A percentile compares a stretch with the other conserved stretches of the same genome.
Conservation (phyloP, 37 sponge, comb jelly and placozoan genomes). For the Eunapius fragilis region DNA sequence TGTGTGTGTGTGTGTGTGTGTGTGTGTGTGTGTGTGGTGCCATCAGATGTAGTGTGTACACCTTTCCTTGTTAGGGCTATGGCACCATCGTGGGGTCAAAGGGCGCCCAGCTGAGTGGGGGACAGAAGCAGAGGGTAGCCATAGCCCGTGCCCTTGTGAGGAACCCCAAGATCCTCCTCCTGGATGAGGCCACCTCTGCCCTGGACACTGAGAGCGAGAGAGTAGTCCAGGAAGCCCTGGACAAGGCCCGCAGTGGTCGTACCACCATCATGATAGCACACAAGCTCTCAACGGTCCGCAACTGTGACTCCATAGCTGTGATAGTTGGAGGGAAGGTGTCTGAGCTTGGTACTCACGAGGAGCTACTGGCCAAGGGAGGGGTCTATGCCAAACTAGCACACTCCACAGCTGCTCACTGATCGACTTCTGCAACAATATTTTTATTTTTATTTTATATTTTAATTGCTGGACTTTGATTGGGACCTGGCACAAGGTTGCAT, state of each 20-base stretch:
- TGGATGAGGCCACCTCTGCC: conserved; percentile 69
- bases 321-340: conserved; percentile 27
- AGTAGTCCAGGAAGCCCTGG: conserved; percentile 48
- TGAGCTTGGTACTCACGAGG: conserved; percentile 49
- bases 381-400: conserved; percentile 28
- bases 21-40: not conserved
- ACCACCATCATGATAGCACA: conserved; percentile 51
- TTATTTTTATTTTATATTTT: too few relatives aligned
- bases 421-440: too few relatives aligned
- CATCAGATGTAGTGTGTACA: not conserved
- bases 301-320: conserved; percentile 40
- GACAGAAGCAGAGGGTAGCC: conserved; percentile 55
- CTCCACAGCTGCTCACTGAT: not conserved
- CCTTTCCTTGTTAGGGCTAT: conserved; percentile 30
- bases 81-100: conserved; percentile 42
- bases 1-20: too few relatives aligned
- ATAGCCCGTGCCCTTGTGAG: conserved; percentile 56
- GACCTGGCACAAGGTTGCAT: too few relatives aligned
- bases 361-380: conserved; percentile 43
- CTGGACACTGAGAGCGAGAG: conserved; percentile 60
- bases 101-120: conserved; percentile 55
- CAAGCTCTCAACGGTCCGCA: conserved; percentile 38
- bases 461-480: too few relatives aligned
- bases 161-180: conserved; percentile 46
- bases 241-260: conserved; percentile 16